Percentiles rank a stretch among this genome's conserved stretches.
These are phyloP conservation scores for Apis cerana DNA, from an alignment of 1,140 invertebrate genomes.

Conservation along the genomic window DNA sequence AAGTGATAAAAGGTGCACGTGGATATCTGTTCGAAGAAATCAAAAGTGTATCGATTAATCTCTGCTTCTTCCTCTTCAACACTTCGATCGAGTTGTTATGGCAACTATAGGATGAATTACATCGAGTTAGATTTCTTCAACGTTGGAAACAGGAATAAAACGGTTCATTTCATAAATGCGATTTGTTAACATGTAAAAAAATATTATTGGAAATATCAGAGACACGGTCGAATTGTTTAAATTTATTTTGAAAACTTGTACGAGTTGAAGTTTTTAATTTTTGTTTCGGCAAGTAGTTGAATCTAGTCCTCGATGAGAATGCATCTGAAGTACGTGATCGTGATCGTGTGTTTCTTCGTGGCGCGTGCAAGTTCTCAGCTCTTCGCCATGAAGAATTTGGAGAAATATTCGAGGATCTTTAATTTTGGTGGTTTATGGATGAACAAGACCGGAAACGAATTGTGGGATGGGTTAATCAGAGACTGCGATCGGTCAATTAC, in stretches of 20 bases:
- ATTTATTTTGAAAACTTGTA: background rate
- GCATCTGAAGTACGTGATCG: conserved; percentile 58
- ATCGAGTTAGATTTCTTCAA: no score
- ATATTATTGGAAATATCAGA: no score
- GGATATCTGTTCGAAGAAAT: conserved; percentile 42
- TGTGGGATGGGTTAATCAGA: conserved; percentile 87
- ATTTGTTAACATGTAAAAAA: no score
- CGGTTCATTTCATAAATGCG: no score
- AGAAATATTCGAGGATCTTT: conserved; percentile 65
- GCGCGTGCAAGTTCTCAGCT: conserved; percentile 53
- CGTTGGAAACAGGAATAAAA: no score
- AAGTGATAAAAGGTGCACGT: conserved; percentile 49
- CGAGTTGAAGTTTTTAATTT: no score
- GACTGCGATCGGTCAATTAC: conserved; percentile 85
- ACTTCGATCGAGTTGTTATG: background rate
- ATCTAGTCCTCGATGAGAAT: conserved; percentile 55
- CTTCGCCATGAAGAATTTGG: conserved; percentile 70
- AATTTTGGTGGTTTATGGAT: conserved; percentile 56
- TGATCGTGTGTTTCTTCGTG: conserved; percentile 56
- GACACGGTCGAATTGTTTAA: background rate
- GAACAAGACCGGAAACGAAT: conserved; percentile 83
- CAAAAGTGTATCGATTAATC: conserved; percentile 47
- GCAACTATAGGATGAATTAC: no score
- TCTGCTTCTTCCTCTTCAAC: background rate
- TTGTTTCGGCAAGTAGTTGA: no score